Percentiles rank a stretch among this genome's conserved stretches.
Evolutionary conservation across 2,113 vertebrate genomes (phyloP).

Genomic region (Mastomys natalensis): DNA sequence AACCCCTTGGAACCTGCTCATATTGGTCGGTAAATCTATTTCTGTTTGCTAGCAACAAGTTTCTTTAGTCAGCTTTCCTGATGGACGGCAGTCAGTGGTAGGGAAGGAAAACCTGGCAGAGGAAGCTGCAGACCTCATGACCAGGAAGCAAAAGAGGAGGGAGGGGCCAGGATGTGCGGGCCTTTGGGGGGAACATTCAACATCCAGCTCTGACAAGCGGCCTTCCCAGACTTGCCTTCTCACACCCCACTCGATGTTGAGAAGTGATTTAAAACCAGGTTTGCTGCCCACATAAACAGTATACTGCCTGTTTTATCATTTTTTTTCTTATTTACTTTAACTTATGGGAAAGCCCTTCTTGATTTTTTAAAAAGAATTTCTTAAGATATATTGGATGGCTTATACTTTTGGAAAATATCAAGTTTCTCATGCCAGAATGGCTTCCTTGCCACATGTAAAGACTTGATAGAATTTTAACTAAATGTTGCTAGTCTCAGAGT

Average conservation of each 20-base stretch:
- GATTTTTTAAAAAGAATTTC: not conserved
- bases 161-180: not conserved
- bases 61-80: not conserved
- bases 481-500: not conserved
- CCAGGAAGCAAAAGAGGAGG: not conserved
- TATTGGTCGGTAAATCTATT: not conserved
- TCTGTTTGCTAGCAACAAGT: not conserved
- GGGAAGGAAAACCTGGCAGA: not conserved
- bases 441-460: not conserved
- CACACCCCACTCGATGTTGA: not conserved
- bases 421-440: not conserved
- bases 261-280: not conserved
- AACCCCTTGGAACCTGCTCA: not conserved
- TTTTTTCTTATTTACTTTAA: constrained; percentile 2
- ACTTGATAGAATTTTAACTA: not conserved
- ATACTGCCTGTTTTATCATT: not conserved
- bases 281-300: not conserved
- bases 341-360: not conserved
- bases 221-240: not conserved
- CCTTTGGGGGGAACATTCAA: not conserved
- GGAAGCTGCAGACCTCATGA: not conserved
- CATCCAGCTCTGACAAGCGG: not conserved
- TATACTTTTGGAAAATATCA: not conserved
- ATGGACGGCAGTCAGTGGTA: not conserved
- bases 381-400: not conserved